Base-by-base conservation (phyloP, 2,113 vertebrate species). In the Petrocephalus zakoni region DNA sequence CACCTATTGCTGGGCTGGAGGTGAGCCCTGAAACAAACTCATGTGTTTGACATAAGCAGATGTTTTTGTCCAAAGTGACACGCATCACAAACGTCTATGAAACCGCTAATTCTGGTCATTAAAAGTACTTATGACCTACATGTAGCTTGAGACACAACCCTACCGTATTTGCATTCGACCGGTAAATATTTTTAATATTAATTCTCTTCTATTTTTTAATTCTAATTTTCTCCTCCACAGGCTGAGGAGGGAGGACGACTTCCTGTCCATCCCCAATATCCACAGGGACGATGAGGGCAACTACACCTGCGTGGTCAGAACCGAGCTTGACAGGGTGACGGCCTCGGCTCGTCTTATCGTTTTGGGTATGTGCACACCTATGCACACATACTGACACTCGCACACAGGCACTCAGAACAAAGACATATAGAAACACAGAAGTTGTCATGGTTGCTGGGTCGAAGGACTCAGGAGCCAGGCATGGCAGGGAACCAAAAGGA, bases 291-390 rank as follows among this genome's bases (percentile, higher is more conserved):
- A 99, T 91, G 97, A 98, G 88, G 98, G 98, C 2, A 94, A 96
- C 47, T 99, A 99, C 89, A 98, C 97, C 0, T 99, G 98, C 2
- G 21, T 97, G 0, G 95, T 97, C 64, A 97, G 96, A 93, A 99
- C 96, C 0, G 98, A 99, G 89, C 93, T 99, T 92, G 98, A 99
- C 89, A 96, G 95, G 89, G 97, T 97, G 92, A 95, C 93, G 17
- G 97, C 97, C 64, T 98, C 97, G 87, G 98, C 98, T 13, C 95
- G 94, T 85, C 97, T 99, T 83, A 97, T 95, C 0, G 97, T 99
- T 83, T 96, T 97, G 93, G 98, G 98, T 99, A 97, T 25, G 42
- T 92, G 87, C 7, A 0, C 25, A 87, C 87, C 22, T 6, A 6
- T 15, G 1, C 89, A 82, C 10, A 51, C 90, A 85, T 7, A 51